Base-by-base conservation (phyloP, 2,113 vertebrate genomes). In the Myrmophylax atrothorax region DNA sequence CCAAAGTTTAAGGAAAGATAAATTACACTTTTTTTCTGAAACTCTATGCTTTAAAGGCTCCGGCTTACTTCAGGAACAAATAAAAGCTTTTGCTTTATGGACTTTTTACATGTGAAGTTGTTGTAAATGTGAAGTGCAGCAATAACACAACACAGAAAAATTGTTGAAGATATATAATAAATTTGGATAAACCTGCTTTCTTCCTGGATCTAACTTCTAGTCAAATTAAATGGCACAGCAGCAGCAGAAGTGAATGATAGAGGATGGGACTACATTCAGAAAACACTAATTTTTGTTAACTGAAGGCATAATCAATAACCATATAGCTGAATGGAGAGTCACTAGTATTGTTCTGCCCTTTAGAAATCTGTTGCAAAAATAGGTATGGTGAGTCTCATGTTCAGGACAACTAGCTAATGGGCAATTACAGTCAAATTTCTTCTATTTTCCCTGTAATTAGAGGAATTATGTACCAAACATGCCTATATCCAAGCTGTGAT, bases 361-460 rank as follows among this genome's bases (percentile, higher is more conserved):
- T 8, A 5, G 50, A 96, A 95, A 86, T 76, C 38, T 74, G 42
- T 35, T 80, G 67, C 1, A 3, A 77, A 94, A 89, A 83, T 15
- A 93, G 35, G 9, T 80, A n/a, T 37, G 72, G 55, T 53, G 35
- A 70, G 68, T 77, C 35, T 63, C 46, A 40, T 72, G 70, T 46
- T 87, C 82, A 88, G 47, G 49, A 63, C 67, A 86, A 72, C 24
- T 38, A 72, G 38, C 29, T 89, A 80, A 88, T 38, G 26, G 50
- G 26, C 52, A 94, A 84, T 81, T 91, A 93, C 17, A 90, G 72
- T 38, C 4, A 85, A 86, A 95, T 91, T 93, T 79, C 35, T 84
- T 84, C 42, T n/a, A 67, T 44, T 93, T 95, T 90, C 35, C 52
- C 47, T 77, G 33, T 84, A 92, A 88, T 94, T 84, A 64, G 16